Evolutionary conservation across 2,888 invertebrate species (phyloP).

Genomic region (Caenorhabditis afra): DNA sequence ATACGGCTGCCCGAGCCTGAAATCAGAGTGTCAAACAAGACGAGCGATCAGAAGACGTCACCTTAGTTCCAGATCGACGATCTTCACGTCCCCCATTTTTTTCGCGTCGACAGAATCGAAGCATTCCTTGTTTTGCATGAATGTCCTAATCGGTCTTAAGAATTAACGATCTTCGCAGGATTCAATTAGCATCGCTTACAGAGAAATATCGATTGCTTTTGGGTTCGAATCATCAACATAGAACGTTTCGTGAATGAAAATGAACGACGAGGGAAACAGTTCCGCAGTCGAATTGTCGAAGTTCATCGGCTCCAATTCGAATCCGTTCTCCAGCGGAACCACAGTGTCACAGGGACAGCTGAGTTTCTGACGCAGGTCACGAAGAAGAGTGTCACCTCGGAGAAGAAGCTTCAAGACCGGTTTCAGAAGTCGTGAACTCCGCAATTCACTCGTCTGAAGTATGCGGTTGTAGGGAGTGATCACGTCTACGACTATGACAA

Average conservation of each 20-base stretch:
- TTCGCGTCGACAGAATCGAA: slow-evolving; percentile 53
- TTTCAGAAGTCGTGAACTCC: slow-evolving; percentile 39
- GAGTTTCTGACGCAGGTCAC: slow-evolving; percentile 57
- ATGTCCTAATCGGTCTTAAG: slow-evolving; percentile 68
- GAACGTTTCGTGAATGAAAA: slow-evolving; percentile 71
- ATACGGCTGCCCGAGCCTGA: slow-evolving; percentile 69
- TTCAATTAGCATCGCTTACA: slow-evolving; percentile 4
- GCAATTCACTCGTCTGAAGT: slow-evolving; percentile 24
- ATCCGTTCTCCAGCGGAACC: slow-evolving; percentile 61
- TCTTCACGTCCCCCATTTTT: slow-evolving; percentile 55
- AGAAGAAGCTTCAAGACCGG: slow-evolving; percentile 53
- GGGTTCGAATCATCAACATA: slow-evolving; percentile 59
- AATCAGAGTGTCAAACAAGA: too few relatives aligned
- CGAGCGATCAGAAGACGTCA: slow-evolving; percentile 13
- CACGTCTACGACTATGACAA: slow-evolving; percentile 25
- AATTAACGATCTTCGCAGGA: not conserved
- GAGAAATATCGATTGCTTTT: slow-evolving; percentile 30
- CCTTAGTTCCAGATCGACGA: slow-evolving; percentile 68
- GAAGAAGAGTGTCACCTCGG: slow-evolving; percentile 62
- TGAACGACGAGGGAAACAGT: slow-evolving; percentile 65
- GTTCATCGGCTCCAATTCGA: slow-evolving; percentile 57
- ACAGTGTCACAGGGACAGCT: slow-evolving; percentile 65
- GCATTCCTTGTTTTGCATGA: slow-evolving; percentile 59
- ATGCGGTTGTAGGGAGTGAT: slow-evolving; percentile 41
- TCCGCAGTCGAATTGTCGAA: slow-evolving; percentile 29